A percentile compares a stretch with the other conserved stretches of the same genome.
Evolutionary conservation across 2,797 vertebrate genomes (phyloP).

Genomic region (Labeo calbasu): DNA sequence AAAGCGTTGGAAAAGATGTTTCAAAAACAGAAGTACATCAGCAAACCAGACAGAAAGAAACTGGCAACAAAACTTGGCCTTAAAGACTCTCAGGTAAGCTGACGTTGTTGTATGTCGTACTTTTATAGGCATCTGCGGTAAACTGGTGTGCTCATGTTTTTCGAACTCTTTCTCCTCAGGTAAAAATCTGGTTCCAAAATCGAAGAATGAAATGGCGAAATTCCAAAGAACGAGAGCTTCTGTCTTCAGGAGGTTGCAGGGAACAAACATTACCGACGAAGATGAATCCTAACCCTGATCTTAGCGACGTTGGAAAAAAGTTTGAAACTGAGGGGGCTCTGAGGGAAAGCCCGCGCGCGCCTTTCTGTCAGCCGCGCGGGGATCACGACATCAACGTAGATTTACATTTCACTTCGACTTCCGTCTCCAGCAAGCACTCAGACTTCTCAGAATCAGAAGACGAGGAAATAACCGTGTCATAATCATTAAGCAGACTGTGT

Average conservation of each 20-base stretch:
- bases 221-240: constrained; percentile 94
- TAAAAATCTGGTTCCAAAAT: constrained; percentile 99
- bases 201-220: constrained; percentile 99
- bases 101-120: background rate
- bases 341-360: constrained; percentile 63
- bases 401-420: constrained; percentile 78
- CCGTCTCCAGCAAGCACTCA: constrained; percentile 86
- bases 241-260: constrained; percentile 92
- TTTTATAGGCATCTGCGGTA: background rate
- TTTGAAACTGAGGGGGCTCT: constrained; percentile 73
- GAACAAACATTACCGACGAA: constrained; percentile 97
- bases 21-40: constrained; percentile 99
- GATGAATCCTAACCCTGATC: constrained; percentile 95
- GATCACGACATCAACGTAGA: constrained; percentile 73
- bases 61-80: constrained; percentile 91
- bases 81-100: constrained; percentile 93
- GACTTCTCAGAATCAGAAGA: constrained; percentile 90
- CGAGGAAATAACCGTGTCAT: constrained; percentile 89
- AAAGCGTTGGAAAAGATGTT: constrained; percentile 97
- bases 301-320: constrained; percentile 91
- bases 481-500: constrained; percentile 31
- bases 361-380: constrained; percentile 68
- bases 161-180: constrained; percentile 72
- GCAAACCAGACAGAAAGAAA: constrained; percentile 96
- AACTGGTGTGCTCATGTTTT: background rate